These are phyloP conservation scores for Etheostoma cragini DNA, from an alignment of 2,113 vertebrate genomes.

Conservation along the genomic window DNA sequence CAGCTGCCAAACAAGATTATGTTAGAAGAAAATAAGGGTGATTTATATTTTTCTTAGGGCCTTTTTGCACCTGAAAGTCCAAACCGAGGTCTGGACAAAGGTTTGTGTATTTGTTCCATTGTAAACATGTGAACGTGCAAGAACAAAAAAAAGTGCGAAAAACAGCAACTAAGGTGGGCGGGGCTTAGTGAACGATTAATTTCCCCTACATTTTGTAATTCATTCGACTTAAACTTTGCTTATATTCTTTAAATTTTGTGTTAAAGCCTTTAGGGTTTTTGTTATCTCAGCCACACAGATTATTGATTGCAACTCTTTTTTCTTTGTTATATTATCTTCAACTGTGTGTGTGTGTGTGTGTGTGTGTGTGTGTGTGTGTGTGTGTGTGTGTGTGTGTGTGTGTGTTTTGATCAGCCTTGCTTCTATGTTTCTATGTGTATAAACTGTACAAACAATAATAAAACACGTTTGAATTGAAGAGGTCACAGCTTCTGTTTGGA, in stretches of 20 bases:
- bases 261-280: constrained; percentile 3
- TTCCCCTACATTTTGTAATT: background rate
- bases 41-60: too few species aligned
- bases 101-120: too few species aligned
- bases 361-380: constrained; percentile 3
- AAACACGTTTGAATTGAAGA: constrained; percentile 17
- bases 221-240: background rate
- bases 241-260: background rate
- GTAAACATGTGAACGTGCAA: background rate
- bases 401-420: constrained; percentile 33
- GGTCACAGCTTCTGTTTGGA: constrained; percentile 46
- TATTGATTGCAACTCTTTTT: constrained; percentile 43
- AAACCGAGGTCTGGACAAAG: too few species aligned
- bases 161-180: background rate
- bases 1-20: too few species aligned
- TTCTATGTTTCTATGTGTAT: constrained; percentile 23
- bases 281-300: constrained; percentile 57
- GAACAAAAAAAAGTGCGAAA: background rate
- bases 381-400: constrained; percentile 3
- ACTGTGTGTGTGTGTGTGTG: background rate
- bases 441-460: constrained; percentile 35
- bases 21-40: too few species aligned
- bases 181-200: background rate
- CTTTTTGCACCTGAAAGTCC: too few species aligned
- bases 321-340: constrained; percentile 16